Evolutionary conservation across 1,140 invertebrate species (phyloP), one percentile per base, ranked within the genome.

Genomic region (Meloidogyne hapla): DNA sequence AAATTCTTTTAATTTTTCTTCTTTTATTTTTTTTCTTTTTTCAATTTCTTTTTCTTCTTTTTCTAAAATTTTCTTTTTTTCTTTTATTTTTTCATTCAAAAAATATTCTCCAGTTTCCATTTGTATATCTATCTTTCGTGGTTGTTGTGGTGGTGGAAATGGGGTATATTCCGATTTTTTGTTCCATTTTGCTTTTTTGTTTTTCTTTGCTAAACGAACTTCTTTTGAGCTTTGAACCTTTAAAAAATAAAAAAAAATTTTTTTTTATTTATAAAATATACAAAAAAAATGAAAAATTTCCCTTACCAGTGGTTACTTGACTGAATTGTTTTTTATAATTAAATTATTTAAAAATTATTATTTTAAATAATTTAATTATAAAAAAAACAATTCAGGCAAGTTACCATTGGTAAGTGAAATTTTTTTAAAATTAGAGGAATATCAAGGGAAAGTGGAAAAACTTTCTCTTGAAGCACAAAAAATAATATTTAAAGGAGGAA

Each of bases 41-140:
- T 83, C 73, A 25, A 48, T 61, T 40, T 77, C 23, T 26, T 71
- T 45, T 33, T 26, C 28, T 71, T 75, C 62, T 61, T 68, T 42
- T 65, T 78, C 45, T 45, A 69, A 48, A 70, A 76, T 21, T 73
- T 82, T 33, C 77, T 67, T 13, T 48, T 74, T 66, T 48, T 64
- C 26, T 78, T 79, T 23, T 64, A 26, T 69, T 77, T 70, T n/a
- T 79, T 86, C 91, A 84, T 92, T 56, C 23, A 97, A 90, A 90
- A 98, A 98, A 88, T 94, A 99, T 90, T 99, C 95, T 72, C 96
- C 96, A 75, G 92, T 91, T n/a, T 93, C 94, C 81, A 99, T 88
- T 88, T 95, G 90, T 87, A 94, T 93, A 88, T 99, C 97, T 84
- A 98, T 89, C 88, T 90, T 97, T 93, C 61, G 81, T 72, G 78